Evolutionary conservation across 2,113 vertebrate genomes (phyloP), one percentile per base, ranked within the genome.

Genomic region (Lontra canadensis): DNA sequence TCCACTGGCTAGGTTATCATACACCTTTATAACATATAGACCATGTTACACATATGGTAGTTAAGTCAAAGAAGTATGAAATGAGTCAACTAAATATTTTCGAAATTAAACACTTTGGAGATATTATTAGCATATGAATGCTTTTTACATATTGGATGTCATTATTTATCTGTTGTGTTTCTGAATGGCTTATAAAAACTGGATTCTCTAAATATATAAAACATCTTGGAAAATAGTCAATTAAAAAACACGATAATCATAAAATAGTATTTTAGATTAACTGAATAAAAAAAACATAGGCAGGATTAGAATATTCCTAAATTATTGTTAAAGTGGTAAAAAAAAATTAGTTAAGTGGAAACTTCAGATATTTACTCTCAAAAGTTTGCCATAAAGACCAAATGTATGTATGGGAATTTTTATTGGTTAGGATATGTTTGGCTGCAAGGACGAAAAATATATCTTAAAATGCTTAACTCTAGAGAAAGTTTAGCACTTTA

Each of bases 171-270:
- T 7, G 78, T 5, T 88, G 14, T 81, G 8, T 81, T 90, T 88
- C 39, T 74, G 29, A 87, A 84, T 79, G n/a, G 5, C 71, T 95
- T 88, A 23, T 79, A 55, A 94, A 93, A 97, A 63, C 26, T 83
- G 14, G 12, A 7, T 80, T 93, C 9, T 80, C n/a, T 71, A 87
- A 87, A 52, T 65, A 94, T 52, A 79, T 79, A 61, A 78, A 57
- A 76, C 34, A n/a, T 20, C 71, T 90, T 83, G 21, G 34, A 73
- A 95, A 95, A 69, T 85, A 63, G 6, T 84, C 9, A 80, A 9
- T 88, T 12, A 84, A 76, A 83, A 67, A 55, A n/a, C 0, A 42
- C 9, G 79, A 11, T n/a, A 47, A 13, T 6, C 10, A 79, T 61
- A 63, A 47, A 88, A 71, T 57, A 65, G 1, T 80, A 79, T 81